phyloP scores from a whole-genome alignment of 1,140 invertebrate genomes.

The Eulimnadia texana region DNA sequence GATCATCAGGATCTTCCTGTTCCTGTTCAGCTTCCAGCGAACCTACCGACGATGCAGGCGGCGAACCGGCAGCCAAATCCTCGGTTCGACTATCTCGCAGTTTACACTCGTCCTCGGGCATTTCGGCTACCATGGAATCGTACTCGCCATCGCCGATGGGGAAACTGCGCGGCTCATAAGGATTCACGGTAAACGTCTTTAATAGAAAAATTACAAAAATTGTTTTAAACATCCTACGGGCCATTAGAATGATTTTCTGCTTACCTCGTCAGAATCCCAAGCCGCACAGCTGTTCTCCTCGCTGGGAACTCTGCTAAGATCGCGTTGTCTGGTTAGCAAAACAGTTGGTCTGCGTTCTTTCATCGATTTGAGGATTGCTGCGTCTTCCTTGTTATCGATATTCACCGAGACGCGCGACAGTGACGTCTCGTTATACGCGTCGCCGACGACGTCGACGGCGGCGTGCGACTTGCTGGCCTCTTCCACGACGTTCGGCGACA shows the following conservation, averaged over 20 bases:
- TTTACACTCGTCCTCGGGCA: slow-evolving; percentile 43
- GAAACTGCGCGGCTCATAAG: slow-evolving; percentile 57
- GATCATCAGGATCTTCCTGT: slow-evolving; percentile 63
- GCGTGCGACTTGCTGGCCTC: not conserved
- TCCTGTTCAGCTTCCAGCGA: slow-evolving; percentile 40
- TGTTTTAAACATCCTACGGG: too few relatives aligned
- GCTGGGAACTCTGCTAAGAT: not conserved
- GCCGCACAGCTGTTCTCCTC: slow-evolving; percentile 5
- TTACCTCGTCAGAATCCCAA: slow-evolving; percentile 13
- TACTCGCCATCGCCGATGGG: slow-evolving; percentile 54
- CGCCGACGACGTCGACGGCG: not conserved
- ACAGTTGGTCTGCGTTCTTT: not conserved
- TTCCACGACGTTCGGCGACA: slow-evolving; percentile 7
- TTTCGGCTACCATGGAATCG: slow-evolving; percentile 48
- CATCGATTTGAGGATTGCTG: not conserved
- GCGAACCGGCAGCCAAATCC: slow-evolving; percentile 27
- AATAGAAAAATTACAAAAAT: not conserved
- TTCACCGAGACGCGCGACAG: slow-evolving; percentile 5
- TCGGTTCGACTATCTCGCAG: slow-evolving; percentile 1
- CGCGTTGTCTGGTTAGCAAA: not conserved
- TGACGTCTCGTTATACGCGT: not conserved
- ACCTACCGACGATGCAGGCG: slow-evolving; percentile 42
- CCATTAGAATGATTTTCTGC: slow-evolving; percentile 23
- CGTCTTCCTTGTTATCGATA: not conserved
- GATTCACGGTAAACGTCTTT: slow-evolving; percentile 27